phyloP scores from a whole-genome alignment of 2,113 vertebrate genomes.

The Chaetops frenatus region DNA sequence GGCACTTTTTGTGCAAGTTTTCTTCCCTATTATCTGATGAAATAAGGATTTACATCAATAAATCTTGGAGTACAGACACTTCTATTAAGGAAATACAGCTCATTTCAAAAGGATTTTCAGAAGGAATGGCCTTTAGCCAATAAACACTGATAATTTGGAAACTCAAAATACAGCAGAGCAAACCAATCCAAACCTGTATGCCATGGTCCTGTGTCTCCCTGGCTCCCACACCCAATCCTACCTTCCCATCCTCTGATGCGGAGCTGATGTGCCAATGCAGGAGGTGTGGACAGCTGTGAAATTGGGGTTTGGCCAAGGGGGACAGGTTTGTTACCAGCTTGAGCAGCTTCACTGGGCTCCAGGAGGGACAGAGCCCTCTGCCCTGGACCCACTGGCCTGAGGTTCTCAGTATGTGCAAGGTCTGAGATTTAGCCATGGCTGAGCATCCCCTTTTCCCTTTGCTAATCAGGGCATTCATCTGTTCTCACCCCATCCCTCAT shows the following conservation, averaged over 20 bases:
- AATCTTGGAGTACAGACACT: background rate
- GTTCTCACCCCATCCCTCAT: background rate
- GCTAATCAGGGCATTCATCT: background rate
- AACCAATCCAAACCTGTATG: background rate
- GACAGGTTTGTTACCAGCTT: background rate
- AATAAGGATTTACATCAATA: background rate
- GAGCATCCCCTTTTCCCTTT: background rate
- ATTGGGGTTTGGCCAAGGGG: background rate
- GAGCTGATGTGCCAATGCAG: background rate
- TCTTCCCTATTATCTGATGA: background rate
- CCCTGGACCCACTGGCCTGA: background rate
- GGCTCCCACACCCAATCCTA: background rate
- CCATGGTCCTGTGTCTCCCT: rapidly evolving
- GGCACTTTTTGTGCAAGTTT: background rate
- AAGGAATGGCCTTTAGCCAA: background rate
- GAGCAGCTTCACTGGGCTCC: background rate
- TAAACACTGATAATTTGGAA: background rate
- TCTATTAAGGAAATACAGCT: background rate
- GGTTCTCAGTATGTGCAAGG: rapidly evolving
- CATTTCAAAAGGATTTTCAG: background rate
- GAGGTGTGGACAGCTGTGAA: background rate
- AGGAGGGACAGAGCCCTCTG: background rate
- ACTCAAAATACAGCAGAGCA: background rate
- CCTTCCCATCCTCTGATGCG: background rate
- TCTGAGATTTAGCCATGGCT: background rate